phyloP scores from a whole-genome alignment of 1,140 invertebrate genomes.

The Manduca sexta region DNA sequence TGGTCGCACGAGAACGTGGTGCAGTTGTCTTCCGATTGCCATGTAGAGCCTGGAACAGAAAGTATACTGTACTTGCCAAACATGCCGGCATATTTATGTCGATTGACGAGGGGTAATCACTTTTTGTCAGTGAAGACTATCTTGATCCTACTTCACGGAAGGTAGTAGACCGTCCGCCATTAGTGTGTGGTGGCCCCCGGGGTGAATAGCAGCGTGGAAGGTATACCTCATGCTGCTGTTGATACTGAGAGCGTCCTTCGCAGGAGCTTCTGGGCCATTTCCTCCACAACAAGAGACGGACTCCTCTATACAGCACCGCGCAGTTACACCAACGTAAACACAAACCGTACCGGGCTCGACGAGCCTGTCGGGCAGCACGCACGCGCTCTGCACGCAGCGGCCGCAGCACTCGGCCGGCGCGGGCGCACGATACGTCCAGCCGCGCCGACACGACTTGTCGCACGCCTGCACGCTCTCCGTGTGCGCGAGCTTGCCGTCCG shows the following conservation, averaged over 20 bases:
- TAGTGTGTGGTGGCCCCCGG: no score
- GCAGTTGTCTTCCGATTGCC: slow-evolving; percentile 80
- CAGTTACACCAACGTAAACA: no score
- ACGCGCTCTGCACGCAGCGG: slow-evolving; percentile 78
- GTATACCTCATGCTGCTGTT: no score
- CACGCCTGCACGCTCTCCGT: slow-evolving; percentile 72
- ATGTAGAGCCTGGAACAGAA: slow-evolving; percentile 58
- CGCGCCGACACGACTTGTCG: slow-evolving; percentile 71
- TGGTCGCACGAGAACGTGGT: slow-evolving; percentile 75
- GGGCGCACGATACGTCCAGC: slow-evolving; percentile 74
- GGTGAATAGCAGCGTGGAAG: not conserved
- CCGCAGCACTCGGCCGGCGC: slow-evolving; percentile 78
- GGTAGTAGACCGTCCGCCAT: no score
- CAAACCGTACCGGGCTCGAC: slow-evolving; percentile 72
- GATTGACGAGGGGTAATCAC: no score
- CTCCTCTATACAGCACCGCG: no score
- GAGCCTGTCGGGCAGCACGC: slow-evolving; percentile 75
- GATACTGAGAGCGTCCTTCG: no score
- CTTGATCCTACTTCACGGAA: no score
- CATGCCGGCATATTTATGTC: no score
- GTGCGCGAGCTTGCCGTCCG: slow-evolving; percentile 67
- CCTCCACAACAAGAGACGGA: not conserved
- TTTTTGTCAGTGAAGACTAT: no score
- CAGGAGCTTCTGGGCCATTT: not conserved
- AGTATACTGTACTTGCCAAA: not conserved